Conservation (phyloP, 35 echinoderm and acorn worm species). For the Ptychodera flava region DNA sequence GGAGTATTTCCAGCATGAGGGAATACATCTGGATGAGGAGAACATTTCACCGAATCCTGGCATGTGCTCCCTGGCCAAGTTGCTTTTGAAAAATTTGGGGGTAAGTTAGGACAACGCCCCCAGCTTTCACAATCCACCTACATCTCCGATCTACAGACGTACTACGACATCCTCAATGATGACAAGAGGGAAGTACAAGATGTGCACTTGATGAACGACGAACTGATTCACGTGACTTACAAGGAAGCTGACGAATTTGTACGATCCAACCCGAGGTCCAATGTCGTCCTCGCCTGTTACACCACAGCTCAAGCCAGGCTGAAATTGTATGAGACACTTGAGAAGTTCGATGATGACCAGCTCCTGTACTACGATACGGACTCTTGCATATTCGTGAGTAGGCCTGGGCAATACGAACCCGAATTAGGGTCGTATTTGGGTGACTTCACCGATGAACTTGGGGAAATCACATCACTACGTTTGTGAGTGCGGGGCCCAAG, state of each 20-base stretch:
- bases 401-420: background rate
- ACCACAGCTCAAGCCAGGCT: slow-evolving; percentile 59
- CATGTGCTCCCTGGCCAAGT: background rate
- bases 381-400: background rate
- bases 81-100: background rate
- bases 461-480: background rate
- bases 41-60: background rate
- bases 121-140: background rate
- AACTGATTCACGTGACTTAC: background rate
- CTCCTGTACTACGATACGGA: background rate
- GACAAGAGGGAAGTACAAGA: too few relatives aligned
- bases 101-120: background rate
- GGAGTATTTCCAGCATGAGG: background rate
- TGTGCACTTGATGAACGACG: background rate
- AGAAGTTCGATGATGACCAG: slow-evolving; percentile 6
- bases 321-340: slow-evolving; percentile 32
- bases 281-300: slow-evolving; percentile 67
- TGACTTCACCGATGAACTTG: background rate
- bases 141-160: background rate
- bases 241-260: background rate
- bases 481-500: background rate
- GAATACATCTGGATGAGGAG: background rate
- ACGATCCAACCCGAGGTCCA: background rate
- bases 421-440: background rate
- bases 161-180: background rate